These are phyloP conservation scores for Teinopalpus imperialis DNA, from an alignment of 2,888 invertebrate species.

Conservation along the genomic window DNA sequence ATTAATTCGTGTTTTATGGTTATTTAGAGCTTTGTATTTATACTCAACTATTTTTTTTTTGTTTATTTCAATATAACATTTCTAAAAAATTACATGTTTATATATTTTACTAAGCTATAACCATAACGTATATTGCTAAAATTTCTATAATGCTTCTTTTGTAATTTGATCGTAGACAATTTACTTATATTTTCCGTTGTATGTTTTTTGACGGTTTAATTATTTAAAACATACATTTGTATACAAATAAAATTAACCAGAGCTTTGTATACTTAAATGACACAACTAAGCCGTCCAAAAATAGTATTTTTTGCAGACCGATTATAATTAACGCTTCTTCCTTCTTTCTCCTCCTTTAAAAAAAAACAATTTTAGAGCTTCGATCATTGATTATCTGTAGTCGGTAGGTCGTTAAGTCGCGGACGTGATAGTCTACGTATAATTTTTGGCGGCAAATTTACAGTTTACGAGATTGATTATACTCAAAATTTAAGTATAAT, in stretches of 20 bases:
- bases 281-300: slow-evolving; percentile 68
- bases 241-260: slow-evolving; percentile 38
- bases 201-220: slow-evolving; percentile 19
- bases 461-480: slow-evolving; percentile 11
- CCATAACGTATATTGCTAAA: too few relatives aligned
- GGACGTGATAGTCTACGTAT: slow-evolving; percentile 13
- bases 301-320: slow-evolving; percentile 59
- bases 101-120: too few relatives aligned
- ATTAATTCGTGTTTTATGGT: too few relatives aligned
- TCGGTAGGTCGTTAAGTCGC: slow-evolving; percentile 12
- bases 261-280: slow-evolving; percentile 57
- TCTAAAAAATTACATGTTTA: too few relatives aligned
- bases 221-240: slow-evolving; percentile 9
- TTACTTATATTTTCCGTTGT: slow-evolving; percentile 28
- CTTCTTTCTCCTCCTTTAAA: slow-evolving; percentile 23
- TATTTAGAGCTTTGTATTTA: too few relatives aligned
- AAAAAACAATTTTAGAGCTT: slow-evolving; percentile 19
- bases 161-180: slow-evolving; percentile 26
- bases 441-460: slow-evolving; percentile 20
- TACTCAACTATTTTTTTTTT: background rate
- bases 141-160: too few relatives aligned
- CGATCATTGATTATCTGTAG: slow-evolving; percentile 21
- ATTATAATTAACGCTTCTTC: slow-evolving; percentile 22
- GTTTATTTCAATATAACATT: too few relatives aligned
- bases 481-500: slow-evolving; percentile 10